These are phyloP conservation scores for Chloroceryle amazona DNA, from an alignment of 2,797 vertebrate genomes.

Conservation along the genomic window DNA sequence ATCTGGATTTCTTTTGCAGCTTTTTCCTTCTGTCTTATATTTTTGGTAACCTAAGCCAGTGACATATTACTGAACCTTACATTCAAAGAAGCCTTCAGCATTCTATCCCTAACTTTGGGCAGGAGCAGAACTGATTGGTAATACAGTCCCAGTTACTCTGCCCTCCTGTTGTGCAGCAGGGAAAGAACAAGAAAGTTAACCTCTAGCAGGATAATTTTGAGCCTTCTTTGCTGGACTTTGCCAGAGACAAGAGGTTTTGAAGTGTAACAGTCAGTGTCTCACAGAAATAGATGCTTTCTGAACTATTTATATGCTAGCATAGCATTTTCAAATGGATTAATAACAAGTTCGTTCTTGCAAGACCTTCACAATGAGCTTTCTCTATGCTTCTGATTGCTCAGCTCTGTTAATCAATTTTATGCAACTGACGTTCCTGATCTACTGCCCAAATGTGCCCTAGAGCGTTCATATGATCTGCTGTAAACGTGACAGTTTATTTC, in stretches of 20 bases:
- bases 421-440: neutral
- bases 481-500: neutral
- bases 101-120: neutral
- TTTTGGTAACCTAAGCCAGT: neutral
- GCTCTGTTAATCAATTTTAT: slow-evolving; percentile 42
- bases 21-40: neutral
- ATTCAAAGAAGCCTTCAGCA: neutral
- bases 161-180: neutral
- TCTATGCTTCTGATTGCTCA: neutral
- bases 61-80: neutral
- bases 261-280: neutral
- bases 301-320: neutral
- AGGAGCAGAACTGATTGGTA: neutral
- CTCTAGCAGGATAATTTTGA: neutral
- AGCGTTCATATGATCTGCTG: neutral
- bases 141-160: neutral
- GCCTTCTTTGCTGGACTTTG: neutral
- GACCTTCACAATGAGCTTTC: neutral
- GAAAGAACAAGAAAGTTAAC: neutral
- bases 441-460: neutral
- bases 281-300: neutral
- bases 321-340: neutral
- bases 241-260: neutral
- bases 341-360: neutral
- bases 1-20: neutral